Evolutionary conservation across 2,113 vertebrate species (phyloP), one percentile per base, ranked within the genome.

Genomic region (Choloepus hoffmanni): DNA sequence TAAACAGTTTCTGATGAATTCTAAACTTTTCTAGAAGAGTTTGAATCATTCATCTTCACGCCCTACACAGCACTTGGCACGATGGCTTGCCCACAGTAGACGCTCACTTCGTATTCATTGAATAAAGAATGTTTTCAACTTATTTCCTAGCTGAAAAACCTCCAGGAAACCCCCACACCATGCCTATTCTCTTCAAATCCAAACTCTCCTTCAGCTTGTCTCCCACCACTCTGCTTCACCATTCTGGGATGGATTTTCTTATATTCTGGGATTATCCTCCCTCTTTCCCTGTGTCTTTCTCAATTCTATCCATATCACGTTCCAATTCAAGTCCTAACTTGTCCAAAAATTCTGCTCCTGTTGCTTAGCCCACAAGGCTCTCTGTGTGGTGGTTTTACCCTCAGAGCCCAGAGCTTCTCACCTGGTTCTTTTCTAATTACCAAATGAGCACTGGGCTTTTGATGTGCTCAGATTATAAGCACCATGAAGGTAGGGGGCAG

Each of bases 21-120:
- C 58, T 73, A 90, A 85, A 9, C 23, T 90, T 82, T 96, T 90
- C 23, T 63, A 60, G 36, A 89, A 67, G 33, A 26, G 11, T 77
- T 77, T 40, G 36, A 90, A 33, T 60, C 43, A 85, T 45, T 83
- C 79, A 18, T 81, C 19, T 86, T 79, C 33, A 15, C 40, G 13
- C 77, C 26, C 16, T 53, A 43, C 50, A 79, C 7, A 90, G 60
- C 8, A 36, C 3, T 16, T 55, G 70, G 62, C n/a, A 55, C 48
- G 87, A 36, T 68, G 16, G 0, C 28, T 90, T 88, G 4, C 60
- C 33, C n/a, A 48, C 30, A 86, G 45, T 30, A 15, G 28, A 13
- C 50, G 45, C 16, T 63, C 55, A 21, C 1, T 68, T 87, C 9
- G 55, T 62, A 30, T 28, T 90, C 48, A 55, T 36, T 81, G 48